Conservation (phyloP, 2,113 vertebrate genomes). For the Macrotus californicus region DNA sequence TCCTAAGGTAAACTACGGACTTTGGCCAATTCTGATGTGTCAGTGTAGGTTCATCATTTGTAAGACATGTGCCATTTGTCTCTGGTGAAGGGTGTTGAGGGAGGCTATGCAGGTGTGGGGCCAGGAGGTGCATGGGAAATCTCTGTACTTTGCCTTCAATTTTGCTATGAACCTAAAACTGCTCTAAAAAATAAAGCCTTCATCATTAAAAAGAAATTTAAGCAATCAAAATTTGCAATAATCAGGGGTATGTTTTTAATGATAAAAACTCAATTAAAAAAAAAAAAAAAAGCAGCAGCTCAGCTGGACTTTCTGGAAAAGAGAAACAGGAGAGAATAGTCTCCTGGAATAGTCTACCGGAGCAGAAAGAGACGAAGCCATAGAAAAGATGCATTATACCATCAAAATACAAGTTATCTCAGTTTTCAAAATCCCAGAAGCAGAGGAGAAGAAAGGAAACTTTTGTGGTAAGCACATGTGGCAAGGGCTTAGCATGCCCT, state of each 20-base stretch:
- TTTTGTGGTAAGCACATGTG: background rate
- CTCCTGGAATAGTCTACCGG: background rate
- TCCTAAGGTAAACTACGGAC: background rate
- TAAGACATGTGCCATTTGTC: background rate
- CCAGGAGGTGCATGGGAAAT: background rate
- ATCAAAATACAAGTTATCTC: background rate
- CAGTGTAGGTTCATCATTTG: background rate
- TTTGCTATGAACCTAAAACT: background rate
- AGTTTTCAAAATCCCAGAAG: background rate
- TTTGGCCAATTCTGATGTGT: background rate
- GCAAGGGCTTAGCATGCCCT: background rate
- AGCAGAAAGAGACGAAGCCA: background rate
- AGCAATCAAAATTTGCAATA: background rate
- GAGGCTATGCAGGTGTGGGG: background rate
- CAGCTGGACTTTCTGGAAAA: background rate
- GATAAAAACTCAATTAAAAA: background rate
- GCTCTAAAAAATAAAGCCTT: background rate
- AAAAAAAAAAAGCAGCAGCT: background rate
- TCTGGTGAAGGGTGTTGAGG: too few species aligned
- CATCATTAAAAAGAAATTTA: background rate
- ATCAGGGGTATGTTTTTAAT: background rate
- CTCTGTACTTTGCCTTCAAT: background rate
- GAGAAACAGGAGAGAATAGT: background rate
- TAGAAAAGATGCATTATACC: background rate
- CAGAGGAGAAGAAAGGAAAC: background rate